These are phyloP conservation scores for Phymorhynchus buccinoides DNA, from an alignment of 1,140 invertebrate species.

Conservation along the genomic window DNA sequence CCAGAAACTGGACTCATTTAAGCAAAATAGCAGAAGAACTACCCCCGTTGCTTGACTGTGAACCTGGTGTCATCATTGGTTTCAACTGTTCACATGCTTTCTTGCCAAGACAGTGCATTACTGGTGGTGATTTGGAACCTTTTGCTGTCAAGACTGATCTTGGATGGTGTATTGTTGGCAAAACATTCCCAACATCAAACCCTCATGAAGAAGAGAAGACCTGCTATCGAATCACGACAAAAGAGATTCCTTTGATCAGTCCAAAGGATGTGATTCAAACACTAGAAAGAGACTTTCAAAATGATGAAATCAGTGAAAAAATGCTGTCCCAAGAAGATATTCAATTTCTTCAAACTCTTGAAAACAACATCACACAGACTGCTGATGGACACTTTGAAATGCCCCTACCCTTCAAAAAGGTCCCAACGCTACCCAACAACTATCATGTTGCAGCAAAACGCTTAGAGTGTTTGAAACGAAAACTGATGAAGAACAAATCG, in stretches of 20 bases:
- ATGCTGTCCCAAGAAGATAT: conserved; percentile 11
- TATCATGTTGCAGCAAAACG: background rate
- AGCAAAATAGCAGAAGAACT: too few relatives aligned
- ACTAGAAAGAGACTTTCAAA: background rate
- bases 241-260: background rate
- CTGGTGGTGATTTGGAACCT: background rate
- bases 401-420: conserved; percentile 15
- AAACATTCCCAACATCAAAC: too few relatives aligned
- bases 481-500: background rate
- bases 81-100: background rate
- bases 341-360: background rate
- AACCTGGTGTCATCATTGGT: conserved; percentile 18
- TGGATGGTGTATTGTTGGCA: conserved; percentile 24
- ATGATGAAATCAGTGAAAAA: background rate
- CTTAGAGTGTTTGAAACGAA: background rate
- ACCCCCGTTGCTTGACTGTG: background rate
- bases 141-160: conserved; percentile 18
- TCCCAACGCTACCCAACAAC: conserved; percentile 3
- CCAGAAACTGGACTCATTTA: background rate
- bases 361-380: background rate
- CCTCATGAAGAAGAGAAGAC: background rate
- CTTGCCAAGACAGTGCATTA: background rate
- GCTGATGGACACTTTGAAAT: conserved; percentile 18
- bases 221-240: background rate
- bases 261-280: background rate